These are phyloP conservation scores for Zaprionus taronus DNA, from an alignment of 1,140 invertebrate species.

Conservation along the genomic window DNA sequence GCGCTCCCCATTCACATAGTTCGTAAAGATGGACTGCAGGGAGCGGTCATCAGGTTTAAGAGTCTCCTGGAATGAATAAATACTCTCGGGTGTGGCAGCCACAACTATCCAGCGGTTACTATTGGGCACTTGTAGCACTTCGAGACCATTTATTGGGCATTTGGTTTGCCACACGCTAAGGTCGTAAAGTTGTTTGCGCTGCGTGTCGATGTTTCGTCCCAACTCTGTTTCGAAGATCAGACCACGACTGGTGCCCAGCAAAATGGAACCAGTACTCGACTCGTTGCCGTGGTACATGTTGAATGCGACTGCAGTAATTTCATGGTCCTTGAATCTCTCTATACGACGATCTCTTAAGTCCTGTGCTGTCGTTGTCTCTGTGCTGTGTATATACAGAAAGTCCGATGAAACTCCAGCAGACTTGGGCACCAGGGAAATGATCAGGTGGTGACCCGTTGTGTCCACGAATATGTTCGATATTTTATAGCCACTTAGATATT, in stretches of 20 bases:
- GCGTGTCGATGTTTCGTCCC: constrained; percentile 91
- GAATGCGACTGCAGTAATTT: constrained; percentile 96
- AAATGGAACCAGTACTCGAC: constrained; percentile 90
- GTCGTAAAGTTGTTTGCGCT: constrained; percentile 96
- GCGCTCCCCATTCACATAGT: constrained; percentile 88
- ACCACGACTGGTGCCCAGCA: constrained; percentile 95
- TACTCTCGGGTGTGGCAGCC: constrained; percentile 91
- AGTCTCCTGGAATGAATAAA: constrained; percentile 94
- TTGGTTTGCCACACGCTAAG: constrained; percentile 89
- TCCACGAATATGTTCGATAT: constrained; percentile 92
- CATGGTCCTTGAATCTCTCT: constrained; percentile 90
- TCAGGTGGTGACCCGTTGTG: constrained; percentile 93
- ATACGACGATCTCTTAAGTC: constrained; percentile 87
- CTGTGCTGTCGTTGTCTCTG: constrained; percentile 84
- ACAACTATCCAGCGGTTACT: constrained; percentile 92
- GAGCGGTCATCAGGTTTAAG: constrained; percentile 90
- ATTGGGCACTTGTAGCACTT: constrained; percentile 91
- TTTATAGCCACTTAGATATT: constrained; percentile 87
- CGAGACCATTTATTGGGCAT: constrained; percentile 93
- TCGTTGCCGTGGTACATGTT: constrained; percentile 91
- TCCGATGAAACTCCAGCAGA: constrained; percentile 88
- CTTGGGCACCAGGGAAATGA: constrained; percentile 90
- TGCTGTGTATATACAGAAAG: constrained; percentile 90
- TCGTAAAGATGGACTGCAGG: constrained; percentile 90
- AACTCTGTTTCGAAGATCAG: constrained; percentile 96